These are phyloP conservation scores for Chaetoderma sp. DNA, from an alignment of 2,888 invertebrate genomes.

Conservation along the genomic window DNA sequence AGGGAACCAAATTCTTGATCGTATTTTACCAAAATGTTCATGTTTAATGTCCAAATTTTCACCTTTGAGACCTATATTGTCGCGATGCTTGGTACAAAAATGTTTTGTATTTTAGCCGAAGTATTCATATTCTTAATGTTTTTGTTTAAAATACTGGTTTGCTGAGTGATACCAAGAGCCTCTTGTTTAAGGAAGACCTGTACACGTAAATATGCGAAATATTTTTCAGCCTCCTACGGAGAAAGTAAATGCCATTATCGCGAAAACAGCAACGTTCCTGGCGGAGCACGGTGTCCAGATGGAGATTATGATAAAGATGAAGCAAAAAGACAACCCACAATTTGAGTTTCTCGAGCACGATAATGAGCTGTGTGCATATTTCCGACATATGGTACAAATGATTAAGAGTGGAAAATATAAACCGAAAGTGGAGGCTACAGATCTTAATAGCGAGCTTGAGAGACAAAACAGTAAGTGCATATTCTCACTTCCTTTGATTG, in stretches of 20 bases:
- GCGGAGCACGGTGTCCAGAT: conserved; percentile 91
- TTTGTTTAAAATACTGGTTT: neutral
- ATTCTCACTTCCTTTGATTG: neutral
- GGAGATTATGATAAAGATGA: conserved; percentile 98
- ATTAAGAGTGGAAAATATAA: conserved; percentile 65
- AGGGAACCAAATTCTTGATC: too few species aligned
- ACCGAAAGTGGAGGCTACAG: conserved; percentile 35
- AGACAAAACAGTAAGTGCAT: conserved; percentile 23
- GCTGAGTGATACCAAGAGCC: neutral
- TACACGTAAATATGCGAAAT: too few species aligned
- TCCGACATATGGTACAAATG: conserved; percentile 75
- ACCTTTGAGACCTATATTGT: too few species aligned
- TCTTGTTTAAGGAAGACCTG: neutral
- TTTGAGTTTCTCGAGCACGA: conserved; percentile 94
- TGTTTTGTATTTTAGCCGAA: neutral
- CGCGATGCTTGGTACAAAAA: too few species aligned
- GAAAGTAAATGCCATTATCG: conserved; percentile 93
- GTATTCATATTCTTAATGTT: neutral
- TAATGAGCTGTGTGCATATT: conserved; percentile 87
- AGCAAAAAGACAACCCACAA: conserved; percentile 92
- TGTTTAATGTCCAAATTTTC: too few species aligned
- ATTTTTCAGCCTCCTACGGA: conserved; percentile 82
- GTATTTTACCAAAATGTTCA: too few species aligned
- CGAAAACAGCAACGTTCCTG: conserved; percentile 80
- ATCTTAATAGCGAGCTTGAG: conserved; percentile 5